Evolutionary conservation across 2,113 vertebrate genomes (phyloP), one percentile per base, ranked within the genome.

Genomic region (Excalfactoria chinensis): DNA sequence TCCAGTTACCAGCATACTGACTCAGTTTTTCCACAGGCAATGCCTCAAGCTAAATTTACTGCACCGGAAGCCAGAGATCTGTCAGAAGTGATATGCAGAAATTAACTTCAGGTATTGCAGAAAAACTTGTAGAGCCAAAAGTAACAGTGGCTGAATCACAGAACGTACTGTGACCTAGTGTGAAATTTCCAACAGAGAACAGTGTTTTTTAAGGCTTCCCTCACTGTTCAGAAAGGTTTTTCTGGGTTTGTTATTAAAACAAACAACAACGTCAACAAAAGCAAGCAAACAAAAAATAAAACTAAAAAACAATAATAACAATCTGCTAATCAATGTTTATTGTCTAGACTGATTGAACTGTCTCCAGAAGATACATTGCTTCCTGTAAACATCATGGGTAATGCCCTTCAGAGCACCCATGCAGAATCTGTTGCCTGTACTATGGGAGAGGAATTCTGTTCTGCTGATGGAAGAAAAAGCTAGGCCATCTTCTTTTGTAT

Each of bases 31-130:
- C 91, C 80, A 95, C 85, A 95, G 86, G 84, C 91, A 86, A 80
- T 96, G 84, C 89, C 86, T 95, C 67, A 72, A 90, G 93, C 93
- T 79, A 96, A 94, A 97, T 96, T 93, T 86, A 88, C 68, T 59
- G 55, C 35, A 59, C 37, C 79, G 41, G 49, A 32, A 96, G 66
- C 55, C 84, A 90, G 66, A 87, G 72, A 70, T 44, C 41, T 89
- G 80, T 78, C 68, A 71, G 2, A 4, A 94, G 71, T 78, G 80
- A 74, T 78, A 93, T 11, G 64, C 41, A 87, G 69, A 93, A 95
- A 93, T 82, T 91, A 76, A 93, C 69, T 86, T 66, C 49, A 56
- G 48, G 44, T 90, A 90, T 44, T 91, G 86, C 35, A 88, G 53
- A 91, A 87, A 94, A 95, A 79, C 25, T 78, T 89, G 26, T 49